Evolutionary conservation across 2,113 vertebrate species (phyloP).

Genomic region (Nansenia antarctica): DNA sequence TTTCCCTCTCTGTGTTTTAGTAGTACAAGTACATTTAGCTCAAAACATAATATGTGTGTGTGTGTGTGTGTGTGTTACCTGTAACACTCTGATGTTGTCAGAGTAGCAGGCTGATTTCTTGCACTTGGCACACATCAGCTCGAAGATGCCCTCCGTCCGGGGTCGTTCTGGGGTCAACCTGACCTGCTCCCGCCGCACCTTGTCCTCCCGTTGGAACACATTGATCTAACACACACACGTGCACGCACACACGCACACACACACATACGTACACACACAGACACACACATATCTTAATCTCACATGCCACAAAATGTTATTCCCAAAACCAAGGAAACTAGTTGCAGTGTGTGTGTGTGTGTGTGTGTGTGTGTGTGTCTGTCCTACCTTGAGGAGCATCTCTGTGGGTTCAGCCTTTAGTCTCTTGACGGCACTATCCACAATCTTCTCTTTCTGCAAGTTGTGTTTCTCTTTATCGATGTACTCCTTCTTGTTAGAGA

Average conservation of each 20-base stretch:
- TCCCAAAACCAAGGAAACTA: background rate
- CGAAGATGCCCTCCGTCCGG: slow-evolving; percentile 15
- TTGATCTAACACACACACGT: slow-evolving; percentile 32
- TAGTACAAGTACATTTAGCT: no score
- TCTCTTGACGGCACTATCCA: slow-evolving; percentile 38
- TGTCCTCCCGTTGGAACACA: slow-evolving; percentile 29
- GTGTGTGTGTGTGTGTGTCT: background rate
- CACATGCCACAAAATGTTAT: no score
- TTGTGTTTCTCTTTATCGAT: slow-evolving; percentile 52
- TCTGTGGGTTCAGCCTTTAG: slow-evolving; percentile 23
- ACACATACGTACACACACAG: background rate
- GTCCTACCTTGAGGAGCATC: background rate
- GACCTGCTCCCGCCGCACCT: slow-evolving; percentile 7
- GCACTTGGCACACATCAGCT: slow-evolving; percentile 51
- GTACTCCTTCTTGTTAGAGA: slow-evolving; percentile 45
- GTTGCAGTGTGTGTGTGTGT: background rate
- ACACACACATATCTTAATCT: background rate
- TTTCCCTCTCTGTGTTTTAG: no score
- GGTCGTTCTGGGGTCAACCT: slow-evolving; percentile 5
- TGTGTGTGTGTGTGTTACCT: slow-evolving; percentile 23
- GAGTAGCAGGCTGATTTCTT: slow-evolving; percentile 35
- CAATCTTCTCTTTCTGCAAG: slow-evolving; percentile 41
- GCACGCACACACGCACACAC: slow-evolving; percentile 26
- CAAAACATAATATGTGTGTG: background rate
- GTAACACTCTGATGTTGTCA: slow-evolving; percentile 39